Base-by-base conservation (phyloP, 2,113 vertebrate species). In the Acanthochromis polyacanthus region DNA sequence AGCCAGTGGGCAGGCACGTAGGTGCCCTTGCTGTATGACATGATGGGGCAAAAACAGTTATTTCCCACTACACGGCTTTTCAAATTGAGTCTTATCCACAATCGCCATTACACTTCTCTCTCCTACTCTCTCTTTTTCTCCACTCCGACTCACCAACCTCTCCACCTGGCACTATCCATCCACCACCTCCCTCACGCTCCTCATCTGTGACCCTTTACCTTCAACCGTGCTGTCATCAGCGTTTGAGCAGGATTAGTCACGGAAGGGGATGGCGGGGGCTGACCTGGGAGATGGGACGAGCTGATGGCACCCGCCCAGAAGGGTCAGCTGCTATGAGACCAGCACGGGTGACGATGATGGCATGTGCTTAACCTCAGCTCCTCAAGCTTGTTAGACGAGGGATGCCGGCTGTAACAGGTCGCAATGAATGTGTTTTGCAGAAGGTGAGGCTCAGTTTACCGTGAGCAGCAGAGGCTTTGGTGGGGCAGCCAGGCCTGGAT, bases 71-170 rank as follows among this genome's bases (percentile, higher is more conserved):
- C 92, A 93, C 63, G 62, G 58, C 92, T 86, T 92, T 91, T 90
- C 85, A 93, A 93, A 94, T 93, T 93, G 90, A 92, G 90, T 91
- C 89, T 93, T 93, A 93, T 94, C 91, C 90, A 88, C 77, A 75
- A 52, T 71, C 20, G 25, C 82, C 69, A 86, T 88, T 67, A 74
- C 14, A 7, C 30, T 62, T 74, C 58, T 38, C 23, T 59, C 56
- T 50, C 65, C 45, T 52, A 32, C 64, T 61, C 28, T 62, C 51
- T 48, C 64, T 79, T 40, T 72, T 32, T 73, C 45, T 74, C 60
- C 48, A 53, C 69, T 63, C 57, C 5, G 32, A 61, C 20, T 57
- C 22, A n/a, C 48, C 56, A 73, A 61, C 69, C 81, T 80, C 70
- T 73, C 60, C 73, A 68, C 53, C 71, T 30, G 6, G 14, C 45